phyloP scores from a whole-genome alignment of 2,113 vertebrate species.

The Chloebia gouldiae region DNA sequence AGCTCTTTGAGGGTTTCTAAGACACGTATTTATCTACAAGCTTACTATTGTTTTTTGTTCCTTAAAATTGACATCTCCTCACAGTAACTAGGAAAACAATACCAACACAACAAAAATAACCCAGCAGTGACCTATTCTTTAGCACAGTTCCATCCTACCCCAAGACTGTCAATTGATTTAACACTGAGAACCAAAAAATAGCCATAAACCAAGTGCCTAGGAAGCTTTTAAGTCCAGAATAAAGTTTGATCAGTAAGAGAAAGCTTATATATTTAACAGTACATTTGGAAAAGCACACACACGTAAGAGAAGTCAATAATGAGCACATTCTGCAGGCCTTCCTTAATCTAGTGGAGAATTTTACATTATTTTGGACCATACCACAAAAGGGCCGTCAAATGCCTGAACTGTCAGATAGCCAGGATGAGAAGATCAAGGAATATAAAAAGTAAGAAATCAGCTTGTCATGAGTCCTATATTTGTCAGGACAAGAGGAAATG shows the following conservation, averaged over 20 bases:
- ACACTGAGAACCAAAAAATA: not conserved
- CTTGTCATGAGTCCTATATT: accelerated
- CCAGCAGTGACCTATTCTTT: not conserved
- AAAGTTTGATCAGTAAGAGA: not conserved
- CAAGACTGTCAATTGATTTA: not conserved
- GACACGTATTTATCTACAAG: not conserved
- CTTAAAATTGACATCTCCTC: not conserved
- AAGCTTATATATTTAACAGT: not conserved
- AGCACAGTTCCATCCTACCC: not conserved
- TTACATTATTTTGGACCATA: not conserved
- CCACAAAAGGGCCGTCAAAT: not conserved
- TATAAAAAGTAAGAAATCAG: not conserved
- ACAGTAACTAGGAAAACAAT: not conserved
- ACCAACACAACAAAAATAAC: not conserved
- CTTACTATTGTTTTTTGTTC: not conserved
- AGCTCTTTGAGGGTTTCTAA: not conserved
- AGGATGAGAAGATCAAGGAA: not conserved
- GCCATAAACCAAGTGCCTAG: not conserved
- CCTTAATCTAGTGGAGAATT: not conserved
- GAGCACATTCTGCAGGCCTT: not conserved
- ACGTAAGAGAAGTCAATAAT: not conserved
- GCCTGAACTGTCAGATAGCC: not conserved
- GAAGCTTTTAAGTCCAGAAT: not conserved
- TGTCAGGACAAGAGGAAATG: not conserved
- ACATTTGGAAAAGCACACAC: not conserved